These are phyloP conservation scores for Musca vetustissima DNA, from an alignment of 1,140 invertebrate genomes.

Conservation along the genomic window DNA sequence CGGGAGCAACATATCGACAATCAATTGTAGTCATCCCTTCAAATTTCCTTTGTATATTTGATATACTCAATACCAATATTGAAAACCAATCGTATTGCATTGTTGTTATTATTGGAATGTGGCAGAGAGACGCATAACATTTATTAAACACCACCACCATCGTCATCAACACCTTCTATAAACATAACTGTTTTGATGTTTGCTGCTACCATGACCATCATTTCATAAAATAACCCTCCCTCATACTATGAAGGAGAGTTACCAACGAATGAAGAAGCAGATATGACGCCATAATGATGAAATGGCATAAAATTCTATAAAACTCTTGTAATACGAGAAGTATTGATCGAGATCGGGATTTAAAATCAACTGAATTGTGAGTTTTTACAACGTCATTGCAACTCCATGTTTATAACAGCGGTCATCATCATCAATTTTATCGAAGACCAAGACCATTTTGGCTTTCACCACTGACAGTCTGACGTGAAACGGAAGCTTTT, in stretches of 20 bases:
- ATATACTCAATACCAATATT: too few relatives aligned
- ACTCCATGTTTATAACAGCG: not conserved
- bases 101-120: too few relatives aligned
- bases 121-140: too few relatives aligned
- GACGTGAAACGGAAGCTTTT: constrained; percentile 9
- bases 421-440: not conserved
- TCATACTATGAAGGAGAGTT: too few relatives aligned
- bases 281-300: constrained; percentile 12
- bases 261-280: not conserved
- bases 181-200: too few relatives aligned
- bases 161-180: too few relatives aligned
- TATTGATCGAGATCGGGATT: not conserved
- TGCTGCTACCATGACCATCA: not conserved
- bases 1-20: too few relatives aligned
- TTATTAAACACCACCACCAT: too few relatives aligned
- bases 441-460: too few relatives aligned
- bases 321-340: not conserved
- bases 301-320: constrained; percentile 7
- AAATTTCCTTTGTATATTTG: too few relatives aligned
- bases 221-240: not conserved
- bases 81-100: too few relatives aligned
- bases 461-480: not conserved
- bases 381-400: constrained; percentile 7
- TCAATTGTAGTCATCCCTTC: too few relatives aligned
- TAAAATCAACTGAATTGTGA: not conserved